Evolutionary conservation across 2,888 invertebrate genomes (phyloP).

Genomic region (Trileptium ribeirensis): DNA sequence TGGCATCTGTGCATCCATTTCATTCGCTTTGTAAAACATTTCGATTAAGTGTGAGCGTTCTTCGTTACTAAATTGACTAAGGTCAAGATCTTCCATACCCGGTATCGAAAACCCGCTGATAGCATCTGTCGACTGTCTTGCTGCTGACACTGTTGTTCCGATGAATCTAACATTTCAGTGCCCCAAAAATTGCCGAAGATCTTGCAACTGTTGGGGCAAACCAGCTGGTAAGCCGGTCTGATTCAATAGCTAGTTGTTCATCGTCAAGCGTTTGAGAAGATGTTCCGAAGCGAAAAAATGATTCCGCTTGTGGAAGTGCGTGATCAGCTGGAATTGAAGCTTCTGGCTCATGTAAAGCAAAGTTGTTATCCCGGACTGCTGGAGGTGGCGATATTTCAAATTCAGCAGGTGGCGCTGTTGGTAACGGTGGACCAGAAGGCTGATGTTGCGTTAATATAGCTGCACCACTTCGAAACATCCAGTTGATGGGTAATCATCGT

Average conservation of each 20-base stretch:
- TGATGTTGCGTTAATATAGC: too few relatives aligned
- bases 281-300: too few relatives aligned
- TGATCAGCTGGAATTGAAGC: too few relatives aligned
- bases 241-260: too few relatives aligned
- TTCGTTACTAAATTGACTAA: constrained; percentile 22
- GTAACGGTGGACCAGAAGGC: too few relatives aligned
- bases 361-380: too few relatives aligned
- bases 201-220: not conserved
- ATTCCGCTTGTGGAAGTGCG: too few relatives aligned
- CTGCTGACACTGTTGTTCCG: not conserved
- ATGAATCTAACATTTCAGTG: not conserved
- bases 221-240: not conserved
- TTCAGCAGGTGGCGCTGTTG: too few relatives aligned
- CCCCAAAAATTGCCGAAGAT: not conserved
- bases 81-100: constrained; percentile 24
- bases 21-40: constrained; percentile 26
- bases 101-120: not conserved
- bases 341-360: too few relatives aligned
- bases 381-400: too few relatives aligned
- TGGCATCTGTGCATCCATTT: constrained; percentile 16
- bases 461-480: too few relatives aligned
- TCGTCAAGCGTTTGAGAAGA: too few relatives aligned
- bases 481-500: not conserved
- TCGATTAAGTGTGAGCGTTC: constrained; percentile 22
- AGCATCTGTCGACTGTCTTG: not conserved